Percentiles rank a stretch among this genome's conserved stretches.
Conservation (phyloP, 2,888 invertebrate genomes). For the Nezara viridula region DNA sequence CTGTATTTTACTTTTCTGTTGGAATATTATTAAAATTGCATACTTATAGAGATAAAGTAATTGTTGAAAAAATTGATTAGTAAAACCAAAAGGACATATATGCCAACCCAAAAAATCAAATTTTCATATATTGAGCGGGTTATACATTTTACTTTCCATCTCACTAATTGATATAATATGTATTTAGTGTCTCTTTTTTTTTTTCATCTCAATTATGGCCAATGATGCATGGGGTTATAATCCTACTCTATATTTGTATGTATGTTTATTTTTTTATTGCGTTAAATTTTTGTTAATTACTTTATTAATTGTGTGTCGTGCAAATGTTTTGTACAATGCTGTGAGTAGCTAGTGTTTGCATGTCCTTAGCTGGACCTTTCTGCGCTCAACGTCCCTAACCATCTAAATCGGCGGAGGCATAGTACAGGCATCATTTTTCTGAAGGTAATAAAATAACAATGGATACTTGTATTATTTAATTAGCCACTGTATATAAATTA, state of each 20-base stretch:
- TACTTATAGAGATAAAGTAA: background rate
- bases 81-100: background rate
- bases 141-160: background rate
- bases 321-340: constrained; percentile 62
- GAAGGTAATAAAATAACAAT: constrained; percentile 68
- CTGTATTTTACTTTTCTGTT: too few relatives aligned
- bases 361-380: constrained; percentile 66
- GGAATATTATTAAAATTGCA: background rate
- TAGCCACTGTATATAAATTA: background rate
- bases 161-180: background rate
- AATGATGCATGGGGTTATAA: background rate
- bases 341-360: constrained; percentile 62
- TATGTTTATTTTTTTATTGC: constrained; percentile 9
- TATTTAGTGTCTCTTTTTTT: constrained; percentile 18
- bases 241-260: background rate
- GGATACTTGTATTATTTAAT: constrained; percentile 32
- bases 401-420: constrained; percentile 81
- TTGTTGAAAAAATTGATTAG: background rate
- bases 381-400: constrained; percentile 71
- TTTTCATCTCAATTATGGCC: background rate
- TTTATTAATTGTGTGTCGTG: constrained; percentile 57
- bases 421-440: constrained; percentile 80
- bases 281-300: constrained; percentile 43
- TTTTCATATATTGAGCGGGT: background rate
- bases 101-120: constrained; percentile 1